These are phyloP conservation scores for Ostrea edulis DNA, from an alignment of 1,140 invertebrate genomes.

Conservation along the genomic window DNA sequence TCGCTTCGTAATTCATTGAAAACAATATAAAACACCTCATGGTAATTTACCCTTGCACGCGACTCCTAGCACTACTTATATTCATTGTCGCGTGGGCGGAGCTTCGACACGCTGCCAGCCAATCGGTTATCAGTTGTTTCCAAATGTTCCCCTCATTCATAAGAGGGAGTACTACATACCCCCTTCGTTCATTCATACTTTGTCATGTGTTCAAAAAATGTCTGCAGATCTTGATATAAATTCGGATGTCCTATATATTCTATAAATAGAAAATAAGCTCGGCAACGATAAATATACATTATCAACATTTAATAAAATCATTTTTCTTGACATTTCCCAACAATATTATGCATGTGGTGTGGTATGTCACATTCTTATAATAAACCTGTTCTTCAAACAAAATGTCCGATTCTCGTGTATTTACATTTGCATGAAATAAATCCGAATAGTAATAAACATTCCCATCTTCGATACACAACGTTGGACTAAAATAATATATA, in stretches of 20 bases:
- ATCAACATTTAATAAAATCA: not conserved
- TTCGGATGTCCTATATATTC: constrained; percentile 21
- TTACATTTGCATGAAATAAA: not conserved
- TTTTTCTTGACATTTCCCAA: not conserved
- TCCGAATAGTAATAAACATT: not conserved
- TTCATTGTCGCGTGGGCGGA: not conserved
- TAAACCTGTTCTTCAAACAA: not conserved
- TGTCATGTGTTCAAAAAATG: not conserved
- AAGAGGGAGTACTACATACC: constrained; percentile 24
- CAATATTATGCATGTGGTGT: too few species aligned
- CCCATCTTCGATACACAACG: too few species aligned
- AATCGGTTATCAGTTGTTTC: not conserved
- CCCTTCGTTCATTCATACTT: not conserved
- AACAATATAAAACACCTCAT: constrained; percentile 12
- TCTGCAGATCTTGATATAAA: constrained; percentile 21
- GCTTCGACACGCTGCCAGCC: not conserved
- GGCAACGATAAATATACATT: not conserved
- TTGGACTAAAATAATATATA: too few species aligned
- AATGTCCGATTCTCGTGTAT: not conserved
- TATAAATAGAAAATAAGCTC: constrained; percentile 39
- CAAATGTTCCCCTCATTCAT: not conserved
- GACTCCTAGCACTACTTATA: not conserved
- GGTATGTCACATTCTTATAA: too few species aligned
- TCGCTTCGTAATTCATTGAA: not conserved
- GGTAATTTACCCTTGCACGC: constrained; percentile 16